phyloP scores from a whole-genome alignment of 2,888 invertebrate species.

The Ferrisia virgata region DNA sequence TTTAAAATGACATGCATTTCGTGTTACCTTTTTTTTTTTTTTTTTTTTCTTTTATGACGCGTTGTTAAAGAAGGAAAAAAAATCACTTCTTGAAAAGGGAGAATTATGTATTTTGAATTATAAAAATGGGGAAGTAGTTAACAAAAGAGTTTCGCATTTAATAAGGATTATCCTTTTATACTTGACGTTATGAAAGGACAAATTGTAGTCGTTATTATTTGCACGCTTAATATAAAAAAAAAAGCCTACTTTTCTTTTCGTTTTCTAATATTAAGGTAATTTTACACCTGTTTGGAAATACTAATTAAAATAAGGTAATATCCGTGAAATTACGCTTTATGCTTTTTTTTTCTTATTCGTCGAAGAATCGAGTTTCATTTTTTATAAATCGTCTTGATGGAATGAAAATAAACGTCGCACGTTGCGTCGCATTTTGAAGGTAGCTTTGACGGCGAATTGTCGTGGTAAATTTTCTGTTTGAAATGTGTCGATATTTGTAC shows the following conservation, averaged over 20 bases:
- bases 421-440: neutral
- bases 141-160: slow-evolving; percentile 43
- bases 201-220: slow-evolving; percentile 41
- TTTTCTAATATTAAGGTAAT: slow-evolving; percentile 36
- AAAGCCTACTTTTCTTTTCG: slow-evolving; percentile 29
- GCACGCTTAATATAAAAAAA: slow-evolving; percentile 37
- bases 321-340: slow-evolving; percentile 33
- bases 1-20: too few species aligned
- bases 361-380: neutral
- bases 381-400: neutral
- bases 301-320: slow-evolving; percentile 39
- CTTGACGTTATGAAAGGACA: slow-evolving; percentile 35
- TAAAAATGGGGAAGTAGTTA: slow-evolving; percentile 39
- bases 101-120: slow-evolving; percentile 32
- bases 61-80: neutral
- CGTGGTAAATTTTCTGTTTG: neutral
- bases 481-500: neutral
- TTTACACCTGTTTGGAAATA: slow-evolving; percentile 42
- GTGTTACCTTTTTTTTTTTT: too few species aligned
- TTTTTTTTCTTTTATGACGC: too few species aligned
- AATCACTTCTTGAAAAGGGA: slow-evolving; percentile 20
- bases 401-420: neutral
- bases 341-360: neutral
- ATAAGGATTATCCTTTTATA: slow-evolving; percentile 45
- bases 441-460: neutral